Conservation (phyloP, 2,888 invertebrate genomes). For the Catocala nupta region DNA sequence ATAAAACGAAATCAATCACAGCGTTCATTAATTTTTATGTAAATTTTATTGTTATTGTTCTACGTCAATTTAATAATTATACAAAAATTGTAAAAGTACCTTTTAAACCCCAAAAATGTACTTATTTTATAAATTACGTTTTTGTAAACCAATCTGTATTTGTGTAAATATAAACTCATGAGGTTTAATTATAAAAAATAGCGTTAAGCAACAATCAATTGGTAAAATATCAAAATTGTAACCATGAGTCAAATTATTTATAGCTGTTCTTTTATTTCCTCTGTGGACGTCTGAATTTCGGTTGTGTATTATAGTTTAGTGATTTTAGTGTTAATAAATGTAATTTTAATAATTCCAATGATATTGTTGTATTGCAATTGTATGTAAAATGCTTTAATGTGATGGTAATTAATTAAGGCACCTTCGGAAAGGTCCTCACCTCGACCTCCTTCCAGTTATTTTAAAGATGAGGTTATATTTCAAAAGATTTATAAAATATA, state of each 20-base stretch:
- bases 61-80: constrained; percentile 2
- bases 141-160: neutral
- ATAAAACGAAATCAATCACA: neutral
- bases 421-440: constrained; percentile 42
- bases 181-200: constrained; percentile 6
- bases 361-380: constrained; percentile 53
- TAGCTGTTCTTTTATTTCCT: constrained; percentile 47
- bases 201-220: constrained; percentile 62
- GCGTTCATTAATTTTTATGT: neutral
- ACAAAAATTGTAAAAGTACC: neutral
- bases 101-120: neutral
- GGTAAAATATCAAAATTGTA: constrained; percentile 71
- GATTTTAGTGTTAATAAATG: constrained; percentile 47
- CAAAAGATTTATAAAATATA: neutral
- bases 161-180: neutral
- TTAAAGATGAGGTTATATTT: constrained; percentile 47
- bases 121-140: neutral
- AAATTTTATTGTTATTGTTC: constrained; percentile 6
- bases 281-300: constrained; percentile 64
- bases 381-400: constrained; percentile 60
- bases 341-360: constrained; percentile 51
- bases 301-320: constrained; percentile 65
- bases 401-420: constrained; percentile 53
- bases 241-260: constrained; percentile 78
- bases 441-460: constrained; percentile 40